These are phyloP conservation scores for Salvelinus fontinalis DNA, from an alignment of 2,113 vertebrate genomes.

Conservation along the genomic window DNA sequence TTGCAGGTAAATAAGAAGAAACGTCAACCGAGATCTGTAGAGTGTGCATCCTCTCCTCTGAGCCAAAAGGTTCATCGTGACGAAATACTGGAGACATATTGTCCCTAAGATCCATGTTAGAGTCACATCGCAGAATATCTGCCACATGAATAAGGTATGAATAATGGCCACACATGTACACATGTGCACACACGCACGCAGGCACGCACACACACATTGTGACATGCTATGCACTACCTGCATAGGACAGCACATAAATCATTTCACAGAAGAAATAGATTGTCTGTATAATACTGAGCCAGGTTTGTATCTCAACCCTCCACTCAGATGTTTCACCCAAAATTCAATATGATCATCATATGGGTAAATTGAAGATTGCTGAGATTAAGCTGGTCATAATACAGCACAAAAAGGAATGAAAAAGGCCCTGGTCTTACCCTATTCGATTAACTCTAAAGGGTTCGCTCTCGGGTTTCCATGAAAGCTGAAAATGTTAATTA, in stretches of 20 bases:
- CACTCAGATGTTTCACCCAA: not conserved
- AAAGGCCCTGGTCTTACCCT: not conserved
- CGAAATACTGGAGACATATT: too few relatives aligned
- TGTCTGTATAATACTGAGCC: not conserved
- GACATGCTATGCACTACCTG: not conserved
- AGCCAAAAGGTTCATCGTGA: too few relatives aligned
- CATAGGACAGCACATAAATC: too few relatives aligned
- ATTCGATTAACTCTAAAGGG: not conserved
- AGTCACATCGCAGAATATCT: too few relatives aligned
- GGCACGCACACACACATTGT: not conserved
- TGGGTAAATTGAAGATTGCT: not conserved
- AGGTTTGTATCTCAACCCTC: not conserved
- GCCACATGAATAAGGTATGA: not conserved
- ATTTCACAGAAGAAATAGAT: not conserved
- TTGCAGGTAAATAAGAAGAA: too few relatives aligned
- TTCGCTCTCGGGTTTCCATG: not conserved
- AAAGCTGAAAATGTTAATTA: conserved; percentile 4
- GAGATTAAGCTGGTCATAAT: not conserved
- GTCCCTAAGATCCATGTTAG: too few relatives aligned
- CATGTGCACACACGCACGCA: not conserved
- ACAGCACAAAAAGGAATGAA: not conserved
- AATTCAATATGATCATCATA: not conserved
- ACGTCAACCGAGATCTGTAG: too few relatives aligned
- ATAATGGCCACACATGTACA: not conserved
- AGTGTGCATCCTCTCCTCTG: too few relatives aligned